Evolutionary conservation across 2,888 invertebrate genomes (phyloP).

Genomic region (Chrysina gloriosa): DNA sequence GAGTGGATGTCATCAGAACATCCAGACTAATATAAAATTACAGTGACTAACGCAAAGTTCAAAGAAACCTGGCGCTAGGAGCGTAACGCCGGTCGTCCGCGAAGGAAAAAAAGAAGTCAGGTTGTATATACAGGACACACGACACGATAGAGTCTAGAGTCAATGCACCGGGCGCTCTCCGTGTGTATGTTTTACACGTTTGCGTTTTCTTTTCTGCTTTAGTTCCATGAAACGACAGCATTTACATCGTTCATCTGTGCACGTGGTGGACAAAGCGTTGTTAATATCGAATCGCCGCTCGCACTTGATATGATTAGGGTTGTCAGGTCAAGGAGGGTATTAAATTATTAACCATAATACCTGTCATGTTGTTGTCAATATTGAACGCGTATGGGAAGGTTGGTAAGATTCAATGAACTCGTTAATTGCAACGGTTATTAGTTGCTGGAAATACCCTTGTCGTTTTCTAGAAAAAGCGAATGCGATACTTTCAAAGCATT

Average conservation of each 20-base stretch:
- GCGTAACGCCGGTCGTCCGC: slow-evolving; percentile 19
- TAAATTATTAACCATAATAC: no score
- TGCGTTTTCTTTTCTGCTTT: slow-evolving; percentile 27
- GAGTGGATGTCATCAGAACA: slow-evolving; percentile 12
- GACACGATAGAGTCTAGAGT: slow-evolving; percentile 20
- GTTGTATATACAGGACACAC: slow-evolving; percentile 17
- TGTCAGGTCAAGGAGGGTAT: background rate
- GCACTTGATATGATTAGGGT: background rate
- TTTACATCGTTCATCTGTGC: background rate
- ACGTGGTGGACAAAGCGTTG: background rate
- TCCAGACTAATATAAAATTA: slow-evolving; percentile 30
- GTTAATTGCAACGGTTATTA: no score
- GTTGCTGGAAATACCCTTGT: no score
- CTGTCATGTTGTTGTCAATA: no score
- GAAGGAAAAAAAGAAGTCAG: slow-evolving; percentile 16
- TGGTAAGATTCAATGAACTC: no score
- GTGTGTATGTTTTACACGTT: slow-evolving; percentile 16
- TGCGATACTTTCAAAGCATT: no score
- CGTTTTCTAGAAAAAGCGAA: no score
- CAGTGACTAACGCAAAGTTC: slow-evolving; percentile 29
- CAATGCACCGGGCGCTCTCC: slow-evolving; percentile 27
- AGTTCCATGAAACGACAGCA: slow-evolving; percentile 6
- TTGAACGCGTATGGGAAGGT: no score
- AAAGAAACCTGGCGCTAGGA: slow-evolving; percentile 34
- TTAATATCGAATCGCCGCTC: no score